Evolutionary conservation across 2,888 invertebrate species (phyloP).

Genomic region (Schrankia costaestrigalis): DNA sequence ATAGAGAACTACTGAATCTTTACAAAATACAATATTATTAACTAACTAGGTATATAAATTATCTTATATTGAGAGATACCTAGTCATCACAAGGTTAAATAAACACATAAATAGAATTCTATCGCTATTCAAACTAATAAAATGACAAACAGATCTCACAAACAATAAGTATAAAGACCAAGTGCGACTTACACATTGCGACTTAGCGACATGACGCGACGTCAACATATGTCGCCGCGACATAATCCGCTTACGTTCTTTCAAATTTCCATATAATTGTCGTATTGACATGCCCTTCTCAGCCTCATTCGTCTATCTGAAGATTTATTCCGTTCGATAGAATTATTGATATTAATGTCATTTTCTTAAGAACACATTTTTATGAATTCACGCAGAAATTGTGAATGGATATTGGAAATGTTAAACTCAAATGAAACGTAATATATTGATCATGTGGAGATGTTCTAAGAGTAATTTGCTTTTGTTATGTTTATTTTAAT

Average conservation of each 20-base stretch:
- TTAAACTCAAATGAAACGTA: neutral
- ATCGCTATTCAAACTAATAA: too few species aligned
- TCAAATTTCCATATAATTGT: slow-evolving; percentile 46
- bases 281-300: slow-evolving; percentile 19
- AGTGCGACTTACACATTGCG: slow-evolving; percentile 6
- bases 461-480: too few species aligned
- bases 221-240: slow-evolving; percentile 12
- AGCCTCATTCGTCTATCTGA: slow-evolving; percentile 18
- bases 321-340: slow-evolving; percentile 14
- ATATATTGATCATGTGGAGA: too few species aligned
- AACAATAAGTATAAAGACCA: slow-evolving; percentile 3
- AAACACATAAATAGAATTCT: too few species aligned
- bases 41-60: too few species aligned
- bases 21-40: too few species aligned
- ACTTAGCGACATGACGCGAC: slow-evolving; percentile 4
- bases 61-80: too few species aligned
- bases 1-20: too few species aligned
- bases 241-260: slow-evolving; percentile 40
- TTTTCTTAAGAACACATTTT: slow-evolving; percentile 4
- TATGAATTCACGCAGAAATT: slow-evolving; percentile 6
- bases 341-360: slow-evolving; percentile 20
- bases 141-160: too few species aligned
- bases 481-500: too few species aligned
- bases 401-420: slow-evolving; percentile 7
- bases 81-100: too few species aligned